Conservation (phyloP, 2,888 invertebrate genomes). For the Trachelus troglodyta region DNA sequence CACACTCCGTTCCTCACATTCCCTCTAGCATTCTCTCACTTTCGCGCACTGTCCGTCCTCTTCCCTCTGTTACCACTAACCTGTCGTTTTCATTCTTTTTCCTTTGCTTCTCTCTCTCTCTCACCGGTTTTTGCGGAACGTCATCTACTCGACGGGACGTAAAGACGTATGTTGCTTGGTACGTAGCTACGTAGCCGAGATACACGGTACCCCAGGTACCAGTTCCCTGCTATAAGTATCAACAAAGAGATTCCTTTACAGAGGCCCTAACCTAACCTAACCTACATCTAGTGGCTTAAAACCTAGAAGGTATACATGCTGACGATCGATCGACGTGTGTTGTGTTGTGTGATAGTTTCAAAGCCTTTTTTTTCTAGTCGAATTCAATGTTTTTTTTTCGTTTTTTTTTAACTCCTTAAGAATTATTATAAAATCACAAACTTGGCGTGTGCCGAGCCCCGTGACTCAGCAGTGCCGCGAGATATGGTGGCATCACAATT, state of each 20-base stretch:
- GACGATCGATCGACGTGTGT: slow-evolving; percentile 48
- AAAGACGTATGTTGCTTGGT: no score
- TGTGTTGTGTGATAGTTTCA: slow-evolving; percentile 2
- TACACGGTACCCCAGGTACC: slow-evolving; percentile 24
- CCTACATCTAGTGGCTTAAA: slow-evolving; percentile 61
- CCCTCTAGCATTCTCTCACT: slow-evolving; percentile 3
- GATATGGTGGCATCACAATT: slow-evolving; percentile 85
- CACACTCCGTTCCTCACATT: background rate
- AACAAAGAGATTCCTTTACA: slow-evolving; percentile 65
- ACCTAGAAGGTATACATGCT: slow-evolving; percentile 65
- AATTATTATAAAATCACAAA: slow-evolving; percentile 66
- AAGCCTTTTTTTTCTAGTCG: slow-evolving; percentile 25
- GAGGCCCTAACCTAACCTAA: slow-evolving; percentile 54
- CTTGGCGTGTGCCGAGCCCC: slow-evolving; percentile 64
- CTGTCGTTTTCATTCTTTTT: slow-evolving; percentile 9
- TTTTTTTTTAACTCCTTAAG: slow-evolving; percentile 52
- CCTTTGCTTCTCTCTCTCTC: slow-evolving; percentile 6
- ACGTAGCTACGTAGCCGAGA: no score
- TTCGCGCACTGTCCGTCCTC: background rate
- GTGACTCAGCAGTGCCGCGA: slow-evolving; percentile 71
- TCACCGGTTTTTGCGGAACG: no score
- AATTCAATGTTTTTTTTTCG: slow-evolving; percentile 19
- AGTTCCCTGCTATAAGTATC: slow-evolving; percentile 51
- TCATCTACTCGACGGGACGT: no score
- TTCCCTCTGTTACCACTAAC: slow-evolving; percentile 11